phyloP scores from a whole-genome alignment of 2,797 vertebrate species.

The Darevskia nairensis region DNA sequence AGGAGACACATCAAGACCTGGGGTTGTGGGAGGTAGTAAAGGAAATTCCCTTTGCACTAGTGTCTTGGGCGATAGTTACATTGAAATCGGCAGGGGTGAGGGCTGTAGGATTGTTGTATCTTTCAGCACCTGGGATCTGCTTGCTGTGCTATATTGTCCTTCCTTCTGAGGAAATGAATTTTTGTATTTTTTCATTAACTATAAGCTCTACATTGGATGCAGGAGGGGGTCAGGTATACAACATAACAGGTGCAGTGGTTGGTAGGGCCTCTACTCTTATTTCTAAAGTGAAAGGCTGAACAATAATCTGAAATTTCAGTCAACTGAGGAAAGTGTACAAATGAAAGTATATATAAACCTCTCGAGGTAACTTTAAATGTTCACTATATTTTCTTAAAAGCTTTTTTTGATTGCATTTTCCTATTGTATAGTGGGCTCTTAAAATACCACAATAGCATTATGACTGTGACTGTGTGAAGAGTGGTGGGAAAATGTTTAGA shows the following conservation, averaged over 20 bases:
- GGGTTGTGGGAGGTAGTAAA: background rate
- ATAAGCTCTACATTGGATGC: conserved; percentile 61
- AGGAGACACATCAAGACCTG: background rate
- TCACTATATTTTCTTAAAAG: conserved; percentile 41
- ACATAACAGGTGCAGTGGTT: conserved; percentile 63
- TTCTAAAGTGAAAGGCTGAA: conserved; percentile 50
- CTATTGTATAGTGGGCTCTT: conserved; percentile 42
- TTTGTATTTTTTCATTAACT: conserved; percentile 73
- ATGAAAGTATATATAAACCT: conserved; percentile 40
- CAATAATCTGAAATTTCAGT: conserved; percentile 60
- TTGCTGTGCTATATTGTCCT: conserved; percentile 65
- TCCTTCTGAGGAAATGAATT: conserved; percentile 73
- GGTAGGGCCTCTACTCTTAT: conserved; percentile 59
- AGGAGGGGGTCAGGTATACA: conserved; percentile 67
- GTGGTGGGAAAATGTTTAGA: background rate
- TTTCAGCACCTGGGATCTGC: conserved; percentile 39
- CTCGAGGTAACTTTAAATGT: background rate
- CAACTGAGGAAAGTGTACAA: conserved; percentile 12
- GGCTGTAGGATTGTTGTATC: background rate
- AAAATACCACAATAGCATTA: conserved; percentile 8
- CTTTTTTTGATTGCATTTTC: background rate
- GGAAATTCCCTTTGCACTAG: background rate
- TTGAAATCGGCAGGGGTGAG: conserved; percentile 44
- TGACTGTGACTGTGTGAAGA: background rate
- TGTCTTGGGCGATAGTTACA: conserved; percentile 24